Evolutionary conservation across 2,797 vertebrate species (phyloP), one percentile per base, ranked within the genome.

Genomic region (Micropoecilia bifurca): DNA sequence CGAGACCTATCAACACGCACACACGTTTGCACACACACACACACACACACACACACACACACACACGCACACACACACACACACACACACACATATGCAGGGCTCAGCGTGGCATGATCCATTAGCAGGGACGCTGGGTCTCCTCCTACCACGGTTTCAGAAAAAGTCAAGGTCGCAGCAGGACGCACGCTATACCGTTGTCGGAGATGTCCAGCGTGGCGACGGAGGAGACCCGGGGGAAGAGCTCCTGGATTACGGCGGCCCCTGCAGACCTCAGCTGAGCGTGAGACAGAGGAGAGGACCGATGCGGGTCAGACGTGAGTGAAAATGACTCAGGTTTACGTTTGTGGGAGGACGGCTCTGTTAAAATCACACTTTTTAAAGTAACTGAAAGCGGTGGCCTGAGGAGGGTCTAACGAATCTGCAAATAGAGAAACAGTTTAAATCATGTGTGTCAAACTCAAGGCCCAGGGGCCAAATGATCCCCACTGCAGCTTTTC

Each of bases 181-280:
- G 28, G 77, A 81, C 43, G 79, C 76, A 84, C 41, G 50, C 59
- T 16, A 92, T 92, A 98, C 97, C 96, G 10, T 98, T 98, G 91
- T 98, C 97, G 0, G 97, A 97, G 83, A 98, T 94, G 86, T 98
- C 97, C 61, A 98, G 93, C 77, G 97, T 97, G 84, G 93, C 96
- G 48, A 98, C 92, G 71, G 96, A 96, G 76, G 95, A 96, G 74
- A 97, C 95, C 74, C 96, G 91, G 71, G 96, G 96, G 90, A 98
- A 93, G 78, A 97, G 93, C 74, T 98, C 97, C 92, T 97, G 96
- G 88, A 98, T 95, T 75, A 97, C 95, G 83, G 96, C 96, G 50
- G 97, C 97, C 88, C 97, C 97, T 13, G 95, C 95, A 61, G 97
- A 96, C 82, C 96, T 95, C 69, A 98, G 95, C 97, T 98, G 90